Base-by-base conservation (phyloP, 2,113 vertebrate species). In the Rallus limicola region DNA sequence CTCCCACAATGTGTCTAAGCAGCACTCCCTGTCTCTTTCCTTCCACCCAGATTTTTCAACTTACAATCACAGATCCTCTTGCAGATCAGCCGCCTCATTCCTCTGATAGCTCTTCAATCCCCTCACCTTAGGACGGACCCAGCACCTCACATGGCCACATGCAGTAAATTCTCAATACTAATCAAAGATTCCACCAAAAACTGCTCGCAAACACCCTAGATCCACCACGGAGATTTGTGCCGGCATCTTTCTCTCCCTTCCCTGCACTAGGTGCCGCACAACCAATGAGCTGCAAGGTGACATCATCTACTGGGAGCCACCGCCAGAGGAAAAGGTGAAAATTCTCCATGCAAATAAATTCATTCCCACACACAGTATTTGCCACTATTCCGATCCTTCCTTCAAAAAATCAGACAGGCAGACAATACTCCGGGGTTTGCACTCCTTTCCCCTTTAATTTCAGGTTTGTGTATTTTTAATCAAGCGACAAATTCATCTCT, bases 21-120 rank as follows among this genome's bases (percentile, higher is more conserved):
- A 98, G 96, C 97, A 97, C 92, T 96, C 98, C 97, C 96, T 98
- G 97, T 94, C 97, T 98, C 96, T 81, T 97, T 96, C 95, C 97
- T 97, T 97, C 97, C 93, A 96, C 96, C 98, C 98, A 96, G 97
- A 97, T 97, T 97, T 98, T 98, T 97, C 97, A 98, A 99, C 99
- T 99, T 98, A 99, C 99, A 99, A 98, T 99, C 99, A 98, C 99
- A 99, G 98, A 99, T 99, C 97, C 98, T 98, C 98, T 99, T 98
- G 98, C 99, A 99, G 98, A 99, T 99, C 97, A 99, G 98, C 75
- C 99, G 98, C 98, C 99, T 99, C 99, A 99, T 99, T 98, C 98
- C 99, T 99, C 98, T 98, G 96, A 96, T 69, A 95, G 97, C 97
- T 97, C 97, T 98, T 94, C 97, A 94, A 95, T 96, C 86, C 97